Percentiles rank a stretch among this genome's conserved stretches.
Evolutionary conservation across 2,888 invertebrate species (phyloP).

Genomic region (Himalopsyche japonica): DNA sequence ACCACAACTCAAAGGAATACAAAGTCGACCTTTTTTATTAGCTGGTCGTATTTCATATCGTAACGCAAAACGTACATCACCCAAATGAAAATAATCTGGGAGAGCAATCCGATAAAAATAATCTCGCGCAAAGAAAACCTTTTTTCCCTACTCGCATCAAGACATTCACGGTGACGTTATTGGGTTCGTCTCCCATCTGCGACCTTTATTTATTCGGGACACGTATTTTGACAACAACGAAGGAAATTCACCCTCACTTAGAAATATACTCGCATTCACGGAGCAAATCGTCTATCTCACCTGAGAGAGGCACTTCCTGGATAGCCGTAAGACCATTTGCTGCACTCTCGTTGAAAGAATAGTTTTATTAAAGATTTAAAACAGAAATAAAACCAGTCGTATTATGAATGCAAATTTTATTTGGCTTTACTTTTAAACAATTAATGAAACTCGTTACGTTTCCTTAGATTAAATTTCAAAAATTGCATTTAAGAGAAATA

Average conservation of each 20-base stretch:
- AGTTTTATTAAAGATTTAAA: too few relatives aligned
- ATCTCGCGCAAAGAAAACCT: neutral
- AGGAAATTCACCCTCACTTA: neutral
- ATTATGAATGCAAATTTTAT: too few relatives aligned
- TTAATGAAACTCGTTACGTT: too few relatives aligned
- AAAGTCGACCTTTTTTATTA: too few relatives aligned
- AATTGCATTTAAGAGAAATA: too few relatives aligned
- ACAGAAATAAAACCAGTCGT: too few relatives aligned
- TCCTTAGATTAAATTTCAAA: too few relatives aligned
- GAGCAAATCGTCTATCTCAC: neutral
- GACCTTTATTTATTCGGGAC: neutral
- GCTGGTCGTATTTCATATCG: neutral
- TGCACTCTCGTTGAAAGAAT: too few relatives aligned
- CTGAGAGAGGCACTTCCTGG: neutral
- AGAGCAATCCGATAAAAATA: neutral
- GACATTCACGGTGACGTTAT: neutral
- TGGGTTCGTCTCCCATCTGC: neutral
- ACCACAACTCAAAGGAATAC: too few relatives aligned
- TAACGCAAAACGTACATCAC: too few relatives aligned
- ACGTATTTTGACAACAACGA: neutral
- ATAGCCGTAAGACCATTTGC: too few relatives aligned
- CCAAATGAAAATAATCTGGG: neutral
- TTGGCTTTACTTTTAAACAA: too few relatives aligned
- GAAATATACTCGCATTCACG: neutral
- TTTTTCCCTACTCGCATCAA: neutral